phyloP scores from a whole-genome alignment of 2,113 vertebrate genomes.

The Solea senegalensis region DNA sequence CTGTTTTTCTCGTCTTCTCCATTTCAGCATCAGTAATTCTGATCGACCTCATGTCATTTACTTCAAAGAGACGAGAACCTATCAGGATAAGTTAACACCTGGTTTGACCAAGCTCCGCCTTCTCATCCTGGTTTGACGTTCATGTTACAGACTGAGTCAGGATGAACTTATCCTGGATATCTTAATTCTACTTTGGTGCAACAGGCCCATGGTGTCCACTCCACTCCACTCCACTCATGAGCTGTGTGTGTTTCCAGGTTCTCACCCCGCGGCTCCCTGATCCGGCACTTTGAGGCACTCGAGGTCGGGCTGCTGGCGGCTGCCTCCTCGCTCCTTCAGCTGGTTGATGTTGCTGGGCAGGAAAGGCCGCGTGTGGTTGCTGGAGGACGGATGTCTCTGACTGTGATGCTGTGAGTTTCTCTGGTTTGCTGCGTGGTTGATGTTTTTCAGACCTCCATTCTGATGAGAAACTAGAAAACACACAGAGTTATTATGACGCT shows the following conservation, averaged over 20 bases:
- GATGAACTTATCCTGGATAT: too few species aligned
- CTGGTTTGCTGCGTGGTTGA: constrained; percentile 71
- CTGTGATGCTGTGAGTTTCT: constrained; percentile 78
- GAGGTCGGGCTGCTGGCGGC: constrained; percentile 85
- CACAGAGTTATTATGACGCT: background rate
- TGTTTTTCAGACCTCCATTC: constrained; percentile 87
- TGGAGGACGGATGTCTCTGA: constrained; percentile 80
- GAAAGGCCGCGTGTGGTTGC: constrained; percentile 78
- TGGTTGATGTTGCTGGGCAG: constrained; percentile 84
- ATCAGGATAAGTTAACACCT: too few species aligned
- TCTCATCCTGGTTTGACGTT: too few species aligned
- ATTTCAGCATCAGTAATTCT: too few species aligned
- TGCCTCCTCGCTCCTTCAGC: constrained; percentile 76
- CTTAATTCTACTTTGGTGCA: too few species aligned
- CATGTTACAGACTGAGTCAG: too few species aligned
- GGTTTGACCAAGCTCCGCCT: too few species aligned
- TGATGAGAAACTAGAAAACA: constrained; percentile 84
- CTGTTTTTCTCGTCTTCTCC: too few species aligned
- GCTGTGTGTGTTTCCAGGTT: background rate
- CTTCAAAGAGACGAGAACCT: too few species aligned
- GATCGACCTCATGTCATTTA: too few species aligned
- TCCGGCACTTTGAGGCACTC: constrained; percentile 95
- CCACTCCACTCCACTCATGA: background rate
- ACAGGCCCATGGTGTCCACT: too few species aligned
- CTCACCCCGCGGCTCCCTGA: constrained; percentile 97